Evolutionary conservation across 2,113 vertebrate genomes (phyloP).

Genomic region (Ageneiosus marmoratus): DNA sequence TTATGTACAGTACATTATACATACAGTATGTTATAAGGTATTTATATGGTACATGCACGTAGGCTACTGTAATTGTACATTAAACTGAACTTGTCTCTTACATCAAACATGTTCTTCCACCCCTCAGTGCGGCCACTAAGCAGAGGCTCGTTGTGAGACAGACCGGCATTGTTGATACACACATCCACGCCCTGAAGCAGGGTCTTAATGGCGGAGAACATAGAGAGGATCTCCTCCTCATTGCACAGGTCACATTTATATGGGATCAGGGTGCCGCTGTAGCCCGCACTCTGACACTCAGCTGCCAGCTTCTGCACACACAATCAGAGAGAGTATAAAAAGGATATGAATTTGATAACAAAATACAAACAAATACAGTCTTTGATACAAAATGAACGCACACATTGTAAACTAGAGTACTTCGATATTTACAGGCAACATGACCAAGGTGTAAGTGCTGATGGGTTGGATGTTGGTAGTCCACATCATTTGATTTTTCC

Average conservation of each 20-base stretch:
- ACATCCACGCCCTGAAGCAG: constrained; percentile 90
- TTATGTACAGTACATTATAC: no score
- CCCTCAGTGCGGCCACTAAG: constrained; percentile 86
- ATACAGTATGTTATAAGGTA: no score
- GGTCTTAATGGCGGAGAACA: constrained; percentile 92
- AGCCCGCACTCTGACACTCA: constrained; percentile 92
- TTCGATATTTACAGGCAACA: not conserved
- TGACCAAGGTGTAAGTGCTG: not conserved
- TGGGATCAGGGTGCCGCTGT: constrained; percentile 86
- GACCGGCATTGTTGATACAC: constrained; percentile 94
- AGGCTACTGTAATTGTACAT: not conserved
- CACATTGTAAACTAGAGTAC: not conserved
- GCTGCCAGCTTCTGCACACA: constrained; percentile 86
- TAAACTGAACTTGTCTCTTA: constrained; percentile 65
- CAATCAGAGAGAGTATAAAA: not conserved
- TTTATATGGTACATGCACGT: not conserved
- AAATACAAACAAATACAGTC: not conserved
- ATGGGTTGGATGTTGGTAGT: no score
- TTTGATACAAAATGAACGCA: not conserved
- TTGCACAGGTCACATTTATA: constrained; percentile 94
- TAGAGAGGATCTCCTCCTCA: constrained; percentile 96
- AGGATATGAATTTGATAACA: no score
- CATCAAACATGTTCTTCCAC: constrained; percentile 94
- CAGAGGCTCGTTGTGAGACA: constrained; percentile 86
- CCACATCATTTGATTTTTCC: no score